Percentiles rank a stretch among this genome's conserved stretches.
phyloP scores from a whole-genome alignment of 2,797 vertebrate genomes.

The Simalia tracyae region DNA sequence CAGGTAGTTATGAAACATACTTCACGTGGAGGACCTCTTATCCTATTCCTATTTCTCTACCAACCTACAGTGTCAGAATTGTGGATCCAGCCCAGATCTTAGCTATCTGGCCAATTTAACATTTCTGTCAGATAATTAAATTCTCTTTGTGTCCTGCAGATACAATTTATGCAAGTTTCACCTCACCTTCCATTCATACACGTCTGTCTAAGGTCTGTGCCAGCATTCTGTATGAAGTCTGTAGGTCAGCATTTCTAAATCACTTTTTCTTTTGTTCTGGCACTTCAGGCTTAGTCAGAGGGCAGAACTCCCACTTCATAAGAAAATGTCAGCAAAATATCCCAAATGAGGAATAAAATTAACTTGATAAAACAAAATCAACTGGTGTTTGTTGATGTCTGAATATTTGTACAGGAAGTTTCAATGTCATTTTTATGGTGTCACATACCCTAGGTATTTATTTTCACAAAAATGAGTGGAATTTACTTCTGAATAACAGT shows the following conservation, averaged over 20 bases:
- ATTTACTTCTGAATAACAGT: not conserved
- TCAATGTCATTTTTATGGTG: not conserved
- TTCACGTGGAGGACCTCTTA: not conserved
- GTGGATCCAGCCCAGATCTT: not conserved
- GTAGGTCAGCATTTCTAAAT: not conserved
- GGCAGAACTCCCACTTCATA: not conserved
- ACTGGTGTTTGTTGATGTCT: not conserved
- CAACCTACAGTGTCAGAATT: not conserved
- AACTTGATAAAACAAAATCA: conserved; percentile 2
- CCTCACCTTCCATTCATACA: not conserved
- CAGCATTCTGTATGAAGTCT: not conserved
- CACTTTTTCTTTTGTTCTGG: not conserved
- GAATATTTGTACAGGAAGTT: not conserved
- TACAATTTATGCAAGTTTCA: not conserved
- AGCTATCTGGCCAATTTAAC: not conserved
- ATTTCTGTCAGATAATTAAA: not conserved
- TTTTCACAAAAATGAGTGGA: not conserved
- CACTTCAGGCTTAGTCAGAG: not conserved
- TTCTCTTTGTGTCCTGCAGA: not conserved
- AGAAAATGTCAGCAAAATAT: not conserved
- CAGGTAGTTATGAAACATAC: not conserved
- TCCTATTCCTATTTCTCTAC: not conserved
- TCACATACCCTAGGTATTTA: not conserved
- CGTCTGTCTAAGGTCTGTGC: not conserved
- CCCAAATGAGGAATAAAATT: not conserved